These are phyloP conservation scores for Gonatopus flavifemur DNA, from an alignment of 1,140 invertebrate species.

Conservation along the genomic window DNA sequence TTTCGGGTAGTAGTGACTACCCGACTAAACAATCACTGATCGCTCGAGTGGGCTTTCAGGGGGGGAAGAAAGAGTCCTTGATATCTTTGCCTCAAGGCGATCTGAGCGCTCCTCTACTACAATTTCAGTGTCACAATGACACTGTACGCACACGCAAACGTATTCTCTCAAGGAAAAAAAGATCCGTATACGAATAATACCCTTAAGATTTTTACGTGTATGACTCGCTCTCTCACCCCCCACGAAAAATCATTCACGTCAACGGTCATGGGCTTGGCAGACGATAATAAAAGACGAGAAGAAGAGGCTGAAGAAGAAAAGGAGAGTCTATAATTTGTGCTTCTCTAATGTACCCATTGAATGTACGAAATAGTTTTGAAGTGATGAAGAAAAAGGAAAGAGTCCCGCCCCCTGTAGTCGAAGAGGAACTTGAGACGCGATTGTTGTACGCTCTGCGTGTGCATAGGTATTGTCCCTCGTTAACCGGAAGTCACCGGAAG, in stretches of 20 bases:
- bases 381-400: slow-evolving; percentile 2
- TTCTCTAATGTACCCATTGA: slow-evolving; percentile 6
- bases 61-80: slow-evolving; percentile 31
- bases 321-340: slow-evolving; percentile 13
- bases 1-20: too few relatives aligned
- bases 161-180: slow-evolving; percentile 30
- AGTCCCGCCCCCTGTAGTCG: slow-evolving; percentile 47
- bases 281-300: not conserved
- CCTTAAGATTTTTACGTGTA: not conserved
- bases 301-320: slow-evolving; percentile 20
- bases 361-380: slow-evolving; percentile 12
- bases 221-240: slow-evolving; percentile 11
- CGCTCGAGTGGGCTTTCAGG: slow-evolving; percentile 34
- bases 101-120: slow-evolving; percentile 26
- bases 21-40: slow-evolving; percentile 41
- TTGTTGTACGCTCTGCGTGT: slow-evolving; percentile 56
- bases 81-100: slow-evolving; percentile 34
- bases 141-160: slow-evolving; percentile 11
- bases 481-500: slow-evolving; percentile 57
- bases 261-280: slow-evolving; percentile 42
- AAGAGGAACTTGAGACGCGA: slow-evolving; percentile 58
- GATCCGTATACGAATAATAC: slow-evolving; percentile 10
- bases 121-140: not conserved
- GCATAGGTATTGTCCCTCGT: slow-evolving; percentile 38
- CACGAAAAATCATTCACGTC: slow-evolving; percentile 27